Evolutionary conservation across 2,888 invertebrate species (phyloP).

Genomic region (Drosophila recens): DNA sequence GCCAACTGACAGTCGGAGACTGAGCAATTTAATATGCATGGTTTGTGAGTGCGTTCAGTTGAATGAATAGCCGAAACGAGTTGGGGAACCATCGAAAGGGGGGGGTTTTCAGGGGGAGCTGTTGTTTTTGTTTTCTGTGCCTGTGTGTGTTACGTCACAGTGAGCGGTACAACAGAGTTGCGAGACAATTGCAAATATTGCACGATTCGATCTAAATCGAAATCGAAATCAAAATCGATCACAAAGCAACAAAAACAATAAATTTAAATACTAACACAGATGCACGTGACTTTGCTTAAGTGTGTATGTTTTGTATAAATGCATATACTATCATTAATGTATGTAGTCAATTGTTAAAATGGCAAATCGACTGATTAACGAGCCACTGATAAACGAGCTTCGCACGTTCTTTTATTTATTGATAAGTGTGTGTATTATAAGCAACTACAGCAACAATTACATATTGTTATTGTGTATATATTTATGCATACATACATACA

Average conservation of each 20-base stretch:
- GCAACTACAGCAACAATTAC: slow-evolving; percentile 44
- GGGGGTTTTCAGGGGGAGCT: neutral
- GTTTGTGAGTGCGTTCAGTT: slow-evolving; percentile 26
- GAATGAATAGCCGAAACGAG: slow-evolving; percentile 10
- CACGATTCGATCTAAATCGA: slow-evolving; percentile 43
- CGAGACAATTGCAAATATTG: slow-evolving; percentile 45
- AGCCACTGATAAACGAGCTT: slow-evolving; percentile 38
- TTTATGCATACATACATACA: neutral
- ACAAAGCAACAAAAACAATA: slow-evolving; percentile 24
- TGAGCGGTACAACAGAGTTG: slow-evolving; percentile 33
- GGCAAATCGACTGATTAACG: slow-evolving; percentile 44
- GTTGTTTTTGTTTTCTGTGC: slow-evolving; percentile 7
- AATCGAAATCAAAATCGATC: slow-evolving; percentile 51
- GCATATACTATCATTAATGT: neutral
- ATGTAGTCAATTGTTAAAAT: slow-evolving; percentile 35
- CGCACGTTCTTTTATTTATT: slow-evolving; percentile 53
- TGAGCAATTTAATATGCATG: slow-evolving; percentile 32
- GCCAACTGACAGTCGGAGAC: slow-evolving; percentile 28
- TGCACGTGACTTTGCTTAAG: slow-evolving; percentile 19
- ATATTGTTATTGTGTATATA: slow-evolving; percentile 29
- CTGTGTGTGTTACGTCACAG: slow-evolving; percentile 50
- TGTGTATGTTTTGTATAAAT: slow-evolving; percentile 10
- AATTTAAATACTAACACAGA: slow-evolving; percentile 37
- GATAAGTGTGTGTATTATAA: slow-evolving; percentile 27
- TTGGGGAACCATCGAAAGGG: neutral